Percentiles rank a stretch among this genome's conserved stretches.
Evolutionary conservation across 1,140 invertebrate genomes (phyloP).

Genomic region (Bombus picipes): DNA sequence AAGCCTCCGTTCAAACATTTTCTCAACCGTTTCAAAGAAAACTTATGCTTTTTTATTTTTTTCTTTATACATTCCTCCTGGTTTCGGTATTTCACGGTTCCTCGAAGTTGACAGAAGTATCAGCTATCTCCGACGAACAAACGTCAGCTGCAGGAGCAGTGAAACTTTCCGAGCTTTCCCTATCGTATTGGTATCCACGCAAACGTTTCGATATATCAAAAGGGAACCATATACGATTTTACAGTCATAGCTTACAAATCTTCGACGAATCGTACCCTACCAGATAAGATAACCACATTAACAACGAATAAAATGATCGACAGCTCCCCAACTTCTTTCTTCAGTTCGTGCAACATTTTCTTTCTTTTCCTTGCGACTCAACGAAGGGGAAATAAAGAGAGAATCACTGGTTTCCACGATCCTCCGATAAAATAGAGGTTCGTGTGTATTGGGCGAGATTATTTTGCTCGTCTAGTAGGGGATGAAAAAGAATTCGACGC

Average conservation of each 20-base stretch:
- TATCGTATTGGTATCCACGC: not conserved
- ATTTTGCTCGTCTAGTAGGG: not conserved
- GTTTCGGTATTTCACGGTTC: not conserved
- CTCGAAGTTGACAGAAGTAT: no score
- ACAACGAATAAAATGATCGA: not conserved
- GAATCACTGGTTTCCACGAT: not conserved
- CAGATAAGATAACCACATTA: not conserved
- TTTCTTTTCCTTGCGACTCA: not conserved
- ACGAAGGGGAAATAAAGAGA: not conserved
- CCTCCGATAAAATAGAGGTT: not conserved
- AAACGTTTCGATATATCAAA: not conserved
- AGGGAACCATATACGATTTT: not conserved
- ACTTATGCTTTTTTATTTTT: not conserved
- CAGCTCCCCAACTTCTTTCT: not conserved
- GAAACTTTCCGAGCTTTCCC: not conserved
- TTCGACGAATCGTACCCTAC: not conserved
- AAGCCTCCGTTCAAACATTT: not conserved
- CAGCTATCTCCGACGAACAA: not conserved
- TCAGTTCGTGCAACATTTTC: not conserved
- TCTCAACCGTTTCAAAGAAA: not conserved
- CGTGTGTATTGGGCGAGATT: not conserved
- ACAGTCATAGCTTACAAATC: not conserved
- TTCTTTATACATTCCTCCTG: not conserved
- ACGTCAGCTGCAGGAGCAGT: slow-evolving; percentile 5
- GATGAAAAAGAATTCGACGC: not conserved